A percentile compares a stretch with the other conserved stretches of the same genome.
Evolutionary conservation across 2,113 vertebrate genomes (phyloP).

Genomic region (Odontophorus gujanensis): DNA sequence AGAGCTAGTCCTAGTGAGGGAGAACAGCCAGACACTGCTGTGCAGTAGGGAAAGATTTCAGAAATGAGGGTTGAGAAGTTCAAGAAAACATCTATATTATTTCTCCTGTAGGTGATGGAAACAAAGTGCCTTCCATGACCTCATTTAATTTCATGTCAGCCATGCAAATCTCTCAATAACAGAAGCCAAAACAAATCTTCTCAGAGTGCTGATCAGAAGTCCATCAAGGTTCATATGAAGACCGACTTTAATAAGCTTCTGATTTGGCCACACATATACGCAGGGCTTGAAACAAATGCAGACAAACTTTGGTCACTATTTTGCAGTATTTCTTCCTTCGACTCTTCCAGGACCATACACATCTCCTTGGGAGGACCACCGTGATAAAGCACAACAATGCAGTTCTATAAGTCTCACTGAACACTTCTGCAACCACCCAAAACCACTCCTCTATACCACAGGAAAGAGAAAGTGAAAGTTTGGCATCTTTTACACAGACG

Average conservation of each 20-base stretch:
- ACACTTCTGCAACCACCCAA: background rate
- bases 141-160: background rate
- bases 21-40: background rate
- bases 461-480: background rate
- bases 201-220: background rate
- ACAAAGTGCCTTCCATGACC: background rate
- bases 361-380: background rate
- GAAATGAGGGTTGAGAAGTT: background rate
- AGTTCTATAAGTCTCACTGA: background rate
- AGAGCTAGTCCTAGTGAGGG: background rate
- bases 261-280: background rate
- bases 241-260: background rate
- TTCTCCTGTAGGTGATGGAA: background rate
- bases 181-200: background rate
- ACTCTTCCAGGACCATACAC: background rate
- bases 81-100: accelerated
- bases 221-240: background rate
- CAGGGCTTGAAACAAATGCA: background rate
- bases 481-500: background rate
- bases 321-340: background rate
- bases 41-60: background rate
- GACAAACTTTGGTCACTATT: background rate
- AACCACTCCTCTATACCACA: background rate
- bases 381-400: accelerated
- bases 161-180: background rate